phyloP scores from a whole-genome alignment of 2,888 invertebrate genomes.

The Luffia ferchaultella region DNA sequence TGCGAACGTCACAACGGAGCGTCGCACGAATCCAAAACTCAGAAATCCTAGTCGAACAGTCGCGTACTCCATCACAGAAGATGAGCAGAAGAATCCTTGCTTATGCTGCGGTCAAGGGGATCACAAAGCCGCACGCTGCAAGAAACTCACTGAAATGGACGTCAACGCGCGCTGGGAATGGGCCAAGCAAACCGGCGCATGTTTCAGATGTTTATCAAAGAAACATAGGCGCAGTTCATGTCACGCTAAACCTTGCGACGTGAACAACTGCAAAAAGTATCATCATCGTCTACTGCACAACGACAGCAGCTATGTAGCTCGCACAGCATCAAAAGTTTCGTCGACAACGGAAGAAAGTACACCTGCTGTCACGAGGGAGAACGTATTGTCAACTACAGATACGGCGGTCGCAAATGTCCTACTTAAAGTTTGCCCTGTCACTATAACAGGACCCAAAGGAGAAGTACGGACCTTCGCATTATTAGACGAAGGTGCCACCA shows the following conservation, averaged over 20 bases:
- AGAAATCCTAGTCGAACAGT: neutral
- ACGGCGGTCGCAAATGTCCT: neutral
- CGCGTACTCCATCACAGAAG: no score
- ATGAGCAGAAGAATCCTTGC: no score
- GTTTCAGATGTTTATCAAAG: neutral
- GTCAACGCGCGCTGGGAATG: slow-evolving; percentile 1
- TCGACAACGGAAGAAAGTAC: neutral
- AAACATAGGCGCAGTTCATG: neutral
- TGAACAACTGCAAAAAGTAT: neutral
- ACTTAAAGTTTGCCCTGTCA: neutral
- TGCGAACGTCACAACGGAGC: neutral
- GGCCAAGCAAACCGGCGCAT: neutral
- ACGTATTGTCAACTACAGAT: neutral
- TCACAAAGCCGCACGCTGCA: neutral
- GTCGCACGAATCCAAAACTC: neutral
- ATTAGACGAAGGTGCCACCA: no score
- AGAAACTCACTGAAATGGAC: neutral
- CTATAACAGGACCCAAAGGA: no score
- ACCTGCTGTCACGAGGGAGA: neutral
- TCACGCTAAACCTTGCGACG: no score
- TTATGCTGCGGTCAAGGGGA: neutral
- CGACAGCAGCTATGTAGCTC: no score
- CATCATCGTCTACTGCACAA: slow-evolving; percentile 1
- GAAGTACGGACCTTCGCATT: neutral
- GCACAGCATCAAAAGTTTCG: no score